These are phyloP conservation scores for Epinephelus malabaricus DNA, from an alignment of 2,797 vertebrate genomes.

Conservation along the genomic window DNA sequence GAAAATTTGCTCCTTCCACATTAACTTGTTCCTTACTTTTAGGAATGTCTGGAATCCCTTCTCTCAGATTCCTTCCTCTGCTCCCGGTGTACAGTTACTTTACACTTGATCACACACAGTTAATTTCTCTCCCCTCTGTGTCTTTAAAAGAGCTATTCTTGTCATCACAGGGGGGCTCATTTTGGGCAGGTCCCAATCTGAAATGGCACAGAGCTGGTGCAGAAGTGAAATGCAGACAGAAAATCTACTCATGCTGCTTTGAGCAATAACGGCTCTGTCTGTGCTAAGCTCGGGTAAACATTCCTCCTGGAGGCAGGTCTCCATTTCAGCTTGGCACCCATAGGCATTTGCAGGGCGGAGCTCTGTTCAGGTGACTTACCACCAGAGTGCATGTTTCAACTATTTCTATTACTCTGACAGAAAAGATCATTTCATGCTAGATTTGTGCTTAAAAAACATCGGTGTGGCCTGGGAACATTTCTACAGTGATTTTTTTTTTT, in stretches of 20 bases:
- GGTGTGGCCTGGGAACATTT: background rate
- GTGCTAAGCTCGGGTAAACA: slow-evolving; percentile 81
- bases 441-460: slow-evolving; percentile 17
- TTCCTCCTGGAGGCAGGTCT: slow-evolving; percentile 78
- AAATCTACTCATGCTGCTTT: slow-evolving; percentile 63
- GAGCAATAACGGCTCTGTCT: slow-evolving; percentile 67
- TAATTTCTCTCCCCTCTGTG: slow-evolving; percentile 60
- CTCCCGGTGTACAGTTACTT: slow-evolving; percentile 50
- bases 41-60: slow-evolving; percentile 71
- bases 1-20: background rate
- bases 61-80: slow-evolving; percentile 52
- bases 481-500: slow-evolving; percentile 10
- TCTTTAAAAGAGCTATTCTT: slow-evolving; percentile 72
- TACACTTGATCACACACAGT: slow-evolving; percentile 65
- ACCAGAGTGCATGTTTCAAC: slow-evolving; percentile 54
- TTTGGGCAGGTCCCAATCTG: slow-evolving; percentile 67
- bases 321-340: slow-evolving; percentile 77
- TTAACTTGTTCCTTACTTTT: slow-evolving; percentile 33
- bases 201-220: slow-evolving; percentile 61
- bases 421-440: slow-evolving; percentile 38
- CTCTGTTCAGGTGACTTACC: slow-evolving; percentile 65
- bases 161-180: slow-evolving; percentile 60
- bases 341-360: slow-evolving; percentile 56
- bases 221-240: slow-evolving; percentile 65
- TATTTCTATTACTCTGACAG: slow-evolving; percentile 33